Base-by-base conservation (phyloP, 2,113 vertebrate genomes). In the Nesospiza acunhae region DNA sequence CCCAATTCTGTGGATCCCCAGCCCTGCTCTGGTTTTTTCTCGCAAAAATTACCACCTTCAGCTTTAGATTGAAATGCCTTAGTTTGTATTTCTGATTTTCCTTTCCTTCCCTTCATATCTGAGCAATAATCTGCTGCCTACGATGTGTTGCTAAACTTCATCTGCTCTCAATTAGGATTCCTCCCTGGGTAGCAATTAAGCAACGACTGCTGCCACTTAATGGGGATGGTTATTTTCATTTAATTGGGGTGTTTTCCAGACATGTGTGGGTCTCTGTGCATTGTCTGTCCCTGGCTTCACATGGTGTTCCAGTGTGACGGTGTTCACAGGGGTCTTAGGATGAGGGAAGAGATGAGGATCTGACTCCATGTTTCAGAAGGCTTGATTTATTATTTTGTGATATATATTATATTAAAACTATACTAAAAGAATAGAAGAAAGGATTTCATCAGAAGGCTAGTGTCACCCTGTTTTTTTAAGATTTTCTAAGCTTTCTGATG, bases 151-250 rank as follows among this genome's bases (percentile, higher is more conserved):
- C 68, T 84, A 22, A 90, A 88, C 79, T 94, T 96, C 72, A 63
- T 93, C 94, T 94, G 82, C 82, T 74, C 39, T 94, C 90, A 75
- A n/a, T 95, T 91, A 93, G 83, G 64, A 81, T 59, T 15, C 69
- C 79, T 94, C 80, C 60, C 88, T 64, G 64, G 73, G 73, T 55
- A 68, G 52, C 66, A 93, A 87, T 97, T 90, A 81, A 60, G 41
- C 64, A 86, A 33, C 72, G 56, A 60, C 58, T 84, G 85, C 73
- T 92, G 88, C 60, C 83, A 93, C 85, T 96, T 93, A 92, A 87
- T 39, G 64, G 76, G 21, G 31, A 90, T 52, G 62, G 73, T 78
- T 96, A 75, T 94, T 93, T 83, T 72, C 31, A n/a, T 72, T 96
- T 92, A 86, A 75, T 64, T 84, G 88, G 80, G 79, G 76, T 95